Conservation (phyloP, 2,888 invertebrate species). For the Atrina japonica region DNA sequence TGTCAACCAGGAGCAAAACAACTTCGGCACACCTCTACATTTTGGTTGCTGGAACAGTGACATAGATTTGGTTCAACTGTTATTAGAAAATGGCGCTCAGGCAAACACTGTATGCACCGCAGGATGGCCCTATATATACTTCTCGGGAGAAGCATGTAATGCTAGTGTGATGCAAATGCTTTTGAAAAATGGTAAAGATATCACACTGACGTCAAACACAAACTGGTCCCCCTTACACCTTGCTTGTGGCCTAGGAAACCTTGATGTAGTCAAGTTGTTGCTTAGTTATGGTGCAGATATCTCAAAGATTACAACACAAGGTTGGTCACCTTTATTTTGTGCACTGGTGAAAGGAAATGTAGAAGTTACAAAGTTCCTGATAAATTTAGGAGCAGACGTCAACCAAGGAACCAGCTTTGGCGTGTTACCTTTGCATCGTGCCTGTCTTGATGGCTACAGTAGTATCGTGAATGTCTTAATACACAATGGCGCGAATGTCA, state of each 20-base stretch:
- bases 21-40: slow-evolving; percentile 20
- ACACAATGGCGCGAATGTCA: slow-evolving; percentile 15
- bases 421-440: slow-evolving; percentile 11
- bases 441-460: slow-evolving; percentile 20
- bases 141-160: slow-evolving; percentile 11
- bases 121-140: slow-evolving; percentile 22
- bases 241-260: slow-evolving; percentile 11
- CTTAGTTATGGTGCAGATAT: slow-evolving; percentile 18
- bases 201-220: slow-evolving; percentile 17
- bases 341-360: slow-evolving; percentile 17
- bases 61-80: neutral
- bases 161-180: slow-evolving; percentile 9
- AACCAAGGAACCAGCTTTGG: slow-evolving; percentile 13
- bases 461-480: slow-evolving; percentile 6
- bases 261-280: slow-evolving; percentile 15
- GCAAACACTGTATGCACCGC: slow-evolving; percentile 11
- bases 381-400: slow-evolving; percentile 7
- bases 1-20: slow-evolving; percentile 17
- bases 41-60: slow-evolving; percentile 24
- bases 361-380: slow-evolving; percentile 2
- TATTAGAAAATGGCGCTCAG: slow-evolving; percentile 27
- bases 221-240: slow-evolving; percentile 24
- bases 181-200: slow-evolving; percentile 10
- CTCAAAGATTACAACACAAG: slow-evolving; percentile 16
- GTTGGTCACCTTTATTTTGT: slow-evolving; percentile 19